A percentile compares a stretch with the other conserved stretches of the same genome.
These are phyloP conservation scores for Lasioglossum pauxillum DNA, from an alignment of 2,888 invertebrate genomes.

Conservation along the genomic window DNA sequence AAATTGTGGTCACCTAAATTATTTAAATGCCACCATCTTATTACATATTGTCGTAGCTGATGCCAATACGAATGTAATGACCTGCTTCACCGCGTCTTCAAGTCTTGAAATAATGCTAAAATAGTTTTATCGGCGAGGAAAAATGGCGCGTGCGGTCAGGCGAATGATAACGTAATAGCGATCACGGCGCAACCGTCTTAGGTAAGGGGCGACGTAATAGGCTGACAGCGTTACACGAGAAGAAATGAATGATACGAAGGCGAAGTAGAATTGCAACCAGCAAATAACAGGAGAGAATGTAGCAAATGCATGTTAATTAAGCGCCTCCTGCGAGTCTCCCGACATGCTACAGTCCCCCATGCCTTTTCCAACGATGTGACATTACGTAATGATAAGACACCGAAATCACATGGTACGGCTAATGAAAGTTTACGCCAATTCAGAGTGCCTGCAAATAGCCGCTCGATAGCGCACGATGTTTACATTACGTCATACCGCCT, in stretches of 20 bases:
- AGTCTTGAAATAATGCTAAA: too few species aligned
- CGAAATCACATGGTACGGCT: slow-evolving; percentile 5
- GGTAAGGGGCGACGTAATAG: slow-evolving; percentile 18
- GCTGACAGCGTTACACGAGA: not conserved
- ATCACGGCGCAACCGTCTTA: not conserved
- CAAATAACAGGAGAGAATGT: slow-evolving; percentile 21
- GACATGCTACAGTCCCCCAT: not conserved
- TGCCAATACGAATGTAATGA: too few species aligned
- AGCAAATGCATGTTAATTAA: slow-evolving; percentile 39
- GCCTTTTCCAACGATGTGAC: not conserved
- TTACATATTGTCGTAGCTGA: too few species aligned
- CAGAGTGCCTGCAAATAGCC: not conserved
- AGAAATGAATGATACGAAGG: not conserved
- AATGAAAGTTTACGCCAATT: slow-evolving; percentile 31
- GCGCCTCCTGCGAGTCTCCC: slow-evolving; percentile 4
- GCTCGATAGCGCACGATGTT: not conserved
- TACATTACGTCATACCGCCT: slow-evolving; percentile 1
- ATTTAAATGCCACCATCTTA: too few species aligned
- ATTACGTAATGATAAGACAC: slow-evolving; percentile 32
- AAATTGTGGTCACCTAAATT: too few species aligned
- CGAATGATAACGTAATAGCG: not conserved
- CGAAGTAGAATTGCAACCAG: not conserved
- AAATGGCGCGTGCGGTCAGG: not conserved
- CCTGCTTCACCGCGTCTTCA: too few species aligned
- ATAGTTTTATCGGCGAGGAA: not conserved